Percentiles rank a stretch among this genome's conserved stretches.
phyloP scores from a whole-genome alignment of 2,888 invertebrate genomes.

The Agrotis clavis region DNA sequence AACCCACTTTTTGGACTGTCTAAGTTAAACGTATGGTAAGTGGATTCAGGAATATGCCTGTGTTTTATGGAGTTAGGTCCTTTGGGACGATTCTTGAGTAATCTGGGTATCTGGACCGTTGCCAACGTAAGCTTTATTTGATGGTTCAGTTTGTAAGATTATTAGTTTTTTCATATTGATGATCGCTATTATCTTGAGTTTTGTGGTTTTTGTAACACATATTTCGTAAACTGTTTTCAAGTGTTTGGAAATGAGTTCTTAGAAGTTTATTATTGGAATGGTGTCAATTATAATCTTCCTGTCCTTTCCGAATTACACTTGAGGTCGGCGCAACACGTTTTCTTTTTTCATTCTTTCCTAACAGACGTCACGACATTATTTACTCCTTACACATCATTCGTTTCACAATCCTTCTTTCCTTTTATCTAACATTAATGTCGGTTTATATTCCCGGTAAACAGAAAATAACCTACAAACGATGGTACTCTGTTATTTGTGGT shows the following conservation, averaged over 20 bases:
- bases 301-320: too few relatives aligned
- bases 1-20: conserved; percentile 30
- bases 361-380: too few relatives aligned
- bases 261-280: neutral
- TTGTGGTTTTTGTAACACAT: conserved; percentile 2
- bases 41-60: conserved; percentile 47
- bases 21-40: conserved; percentile 52
- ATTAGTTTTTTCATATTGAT: conserved; percentile 24
- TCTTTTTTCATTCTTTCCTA: too few relatives aligned
- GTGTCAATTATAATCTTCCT: too few relatives aligned
- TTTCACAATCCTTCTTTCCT: too few relatives aligned
- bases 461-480: too few relatives aligned
- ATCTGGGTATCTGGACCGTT: conserved; percentile 34
- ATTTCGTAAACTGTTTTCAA: neutral
- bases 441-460: too few relatives aligned
- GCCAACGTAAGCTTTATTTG: conserved; percentile 28
- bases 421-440: too few relatives aligned
- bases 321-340: too few relatives aligned
- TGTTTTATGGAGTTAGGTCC: conserved; percentile 43
- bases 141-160: conserved; percentile 26
- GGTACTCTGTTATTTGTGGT: neutral
- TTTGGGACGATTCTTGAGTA: neutral
- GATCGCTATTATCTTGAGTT: neutral
- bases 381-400: too few relatives aligned
- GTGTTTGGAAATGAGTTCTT: neutral